These are phyloP conservation scores for Takifugu ocellatus DNA, from an alignment of 2,797 vertebrate genomes.

Conservation along the genomic window DNA sequence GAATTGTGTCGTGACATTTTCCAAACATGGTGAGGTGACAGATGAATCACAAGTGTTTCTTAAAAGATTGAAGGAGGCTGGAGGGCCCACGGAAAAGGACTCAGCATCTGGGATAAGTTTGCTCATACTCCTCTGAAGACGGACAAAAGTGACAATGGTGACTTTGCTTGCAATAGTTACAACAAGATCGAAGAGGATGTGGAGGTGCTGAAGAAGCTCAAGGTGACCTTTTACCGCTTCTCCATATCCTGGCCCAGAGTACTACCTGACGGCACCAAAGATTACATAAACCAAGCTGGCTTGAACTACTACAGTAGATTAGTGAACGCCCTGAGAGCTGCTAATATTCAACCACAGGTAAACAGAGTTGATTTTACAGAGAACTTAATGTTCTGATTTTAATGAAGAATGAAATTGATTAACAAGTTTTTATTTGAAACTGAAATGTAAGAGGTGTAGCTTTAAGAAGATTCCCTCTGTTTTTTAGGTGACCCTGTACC, in stretches of 20 bases:
- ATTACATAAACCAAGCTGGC: constrained; percentile 77
- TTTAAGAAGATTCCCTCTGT: neutral
- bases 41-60: neutral
- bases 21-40: neutral
- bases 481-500: constrained; percentile 83
- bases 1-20: neutral
- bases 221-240: constrained; percentile 85
- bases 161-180: constrained; percentile 86
- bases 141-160: constrained; percentile 72
- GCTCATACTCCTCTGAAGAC: constrained; percentile 81
- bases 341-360: constrained; percentile 84
- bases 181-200: constrained; percentile 82
- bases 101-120: constrained; percentile 88
- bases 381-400: neutral
- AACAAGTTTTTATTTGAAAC: neutral
- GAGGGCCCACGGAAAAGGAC: constrained; percentile 86
- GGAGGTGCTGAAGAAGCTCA: constrained; percentile 74
- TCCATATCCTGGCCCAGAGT: constrained; percentile 87
- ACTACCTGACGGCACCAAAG: constrained; percentile 83
- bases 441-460: neutral
- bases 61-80: constrained; percentile 77
- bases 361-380: neutral
- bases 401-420: neutral
- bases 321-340: constrained; percentile 77
- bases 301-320: constrained; percentile 81